Percentiles rank a stretch among this genome's conserved stretches.
These are phyloP conservation scores for Eilema sororculum DNA, from an alignment of 2,888 invertebrate species.

Conservation along the genomic window DNA sequence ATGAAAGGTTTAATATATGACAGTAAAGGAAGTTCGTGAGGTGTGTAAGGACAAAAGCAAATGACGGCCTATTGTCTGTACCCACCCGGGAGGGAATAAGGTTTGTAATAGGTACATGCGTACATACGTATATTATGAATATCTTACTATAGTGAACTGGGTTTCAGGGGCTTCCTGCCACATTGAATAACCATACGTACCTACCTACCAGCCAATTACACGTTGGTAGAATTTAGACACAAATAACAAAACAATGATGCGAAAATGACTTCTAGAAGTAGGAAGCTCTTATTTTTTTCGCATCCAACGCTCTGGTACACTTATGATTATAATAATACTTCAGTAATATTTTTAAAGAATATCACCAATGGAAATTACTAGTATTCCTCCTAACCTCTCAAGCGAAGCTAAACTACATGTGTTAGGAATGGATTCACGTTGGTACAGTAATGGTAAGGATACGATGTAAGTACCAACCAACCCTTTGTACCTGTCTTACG, in stretches of 20 bases:
- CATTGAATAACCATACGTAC: background rate
- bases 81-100: background rate
- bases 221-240: background rate
- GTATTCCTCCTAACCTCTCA: no score
- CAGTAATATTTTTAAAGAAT: no score
- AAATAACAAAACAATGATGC: background rate
- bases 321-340: background rate
- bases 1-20: background rate
- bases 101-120: background rate
- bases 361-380: no score
- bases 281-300: background rate
- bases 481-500: no score
- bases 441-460: no score
- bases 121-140: background rate
- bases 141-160: background rate
- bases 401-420: no score
- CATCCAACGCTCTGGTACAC: background rate
- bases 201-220: background rate
- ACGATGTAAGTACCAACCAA: no score
- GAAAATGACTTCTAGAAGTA: background rate
- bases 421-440: no score
- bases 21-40: background rate
- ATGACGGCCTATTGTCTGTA: constrained; percentile 4
- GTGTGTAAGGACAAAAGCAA: constrained; percentile 4
- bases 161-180: background rate